Evolutionary conservation across 2,797 vertebrate species (phyloP), one percentile per base, ranked within the genome.

Genomic region (Myotis daubentonii): DNA sequence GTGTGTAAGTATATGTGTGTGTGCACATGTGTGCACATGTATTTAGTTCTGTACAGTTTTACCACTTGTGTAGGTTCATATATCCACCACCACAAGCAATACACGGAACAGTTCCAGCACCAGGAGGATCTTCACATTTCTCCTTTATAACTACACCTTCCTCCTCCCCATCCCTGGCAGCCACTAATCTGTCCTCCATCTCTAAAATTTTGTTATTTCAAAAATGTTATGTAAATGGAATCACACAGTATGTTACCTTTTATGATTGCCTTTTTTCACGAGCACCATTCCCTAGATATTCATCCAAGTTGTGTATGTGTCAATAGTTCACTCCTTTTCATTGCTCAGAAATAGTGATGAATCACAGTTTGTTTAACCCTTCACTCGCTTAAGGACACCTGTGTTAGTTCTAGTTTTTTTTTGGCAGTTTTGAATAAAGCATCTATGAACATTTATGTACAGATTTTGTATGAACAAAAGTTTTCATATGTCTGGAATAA

Each of bases 401-500:
- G 23, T 51, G 25, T 36, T 62, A 30, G 44, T 92, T 86, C 36
- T 28, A 36, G 22, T 80, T 83, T 91, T 82, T 91, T 71, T 87
- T 23, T 7, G 41, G 7, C 47, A 78, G 11, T 86, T 65, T 66
- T 82, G 84, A 68, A 47, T 33, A 91, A 51, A 86, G 57, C 25
- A 3, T 49, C 44, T 81, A 25, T 20, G 33, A 80, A 36, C 33
- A 49, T 66, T 51, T 20, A 1, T 88, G 11, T 68, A 51, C 6
- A 55, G 49, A 49, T 79, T 93, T 33, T 55, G 41, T 86, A 68
- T 81, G 33, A 93, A 89, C 1, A 5, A 57, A 57, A 80, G 25
- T 60, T 82, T 94, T 87, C 41, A 10, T 88, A 33, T 94, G 62
- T 93, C 44, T 93, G 49, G 44, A 85, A 79, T 78, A 85, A 92